Evolutionary conservation across 2,797 vertebrate species (phyloP).

Genomic region (Sebastes alutus): DNA sequence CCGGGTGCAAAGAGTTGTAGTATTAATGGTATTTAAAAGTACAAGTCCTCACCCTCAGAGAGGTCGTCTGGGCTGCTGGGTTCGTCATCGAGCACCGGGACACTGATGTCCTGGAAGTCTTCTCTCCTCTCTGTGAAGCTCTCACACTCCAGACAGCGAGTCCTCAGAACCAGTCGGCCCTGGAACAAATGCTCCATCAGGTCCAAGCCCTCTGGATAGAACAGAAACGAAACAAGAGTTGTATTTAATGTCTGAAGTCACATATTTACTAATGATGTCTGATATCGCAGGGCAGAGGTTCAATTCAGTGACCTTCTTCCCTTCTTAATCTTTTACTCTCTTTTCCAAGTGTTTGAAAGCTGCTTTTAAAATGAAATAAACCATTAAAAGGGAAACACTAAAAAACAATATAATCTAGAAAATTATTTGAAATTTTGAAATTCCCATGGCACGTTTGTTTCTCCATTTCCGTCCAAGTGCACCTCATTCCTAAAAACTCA

Average conservation of each 20-base stretch:
- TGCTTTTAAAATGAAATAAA: background rate
- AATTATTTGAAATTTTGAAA: background rate
- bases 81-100: slow-evolving; percentile 95
- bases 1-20: background rate
- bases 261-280: too few species aligned
- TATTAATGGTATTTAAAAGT: background rate
- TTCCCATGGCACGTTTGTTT: too few species aligned
- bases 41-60: slow-evolving; percentile 84
- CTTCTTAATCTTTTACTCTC: background rate
- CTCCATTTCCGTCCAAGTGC: too few species aligned
- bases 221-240: background rate
- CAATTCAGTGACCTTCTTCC: background rate
- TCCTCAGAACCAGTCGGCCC: slow-evolving; percentile 93
- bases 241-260: background rate
- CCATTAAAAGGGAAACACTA: background rate
- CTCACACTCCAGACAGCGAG: slow-evolving; percentile 96
- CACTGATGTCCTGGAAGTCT: slow-evolving; percentile 98
- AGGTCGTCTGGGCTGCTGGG: slow-evolving; percentile 84
- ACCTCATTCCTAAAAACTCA: too few species aligned
- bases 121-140: slow-evolving; percentile 95
- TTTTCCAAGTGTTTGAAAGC: background rate
- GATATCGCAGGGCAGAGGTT: background rate
- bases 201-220: slow-evolving; percentile 78
- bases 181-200: slow-evolving; percentile 96
- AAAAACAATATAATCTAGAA: background rate